Conservation (phyloP, 1,140 invertebrate species). For the Dendrolimus punctatus region DNA sequence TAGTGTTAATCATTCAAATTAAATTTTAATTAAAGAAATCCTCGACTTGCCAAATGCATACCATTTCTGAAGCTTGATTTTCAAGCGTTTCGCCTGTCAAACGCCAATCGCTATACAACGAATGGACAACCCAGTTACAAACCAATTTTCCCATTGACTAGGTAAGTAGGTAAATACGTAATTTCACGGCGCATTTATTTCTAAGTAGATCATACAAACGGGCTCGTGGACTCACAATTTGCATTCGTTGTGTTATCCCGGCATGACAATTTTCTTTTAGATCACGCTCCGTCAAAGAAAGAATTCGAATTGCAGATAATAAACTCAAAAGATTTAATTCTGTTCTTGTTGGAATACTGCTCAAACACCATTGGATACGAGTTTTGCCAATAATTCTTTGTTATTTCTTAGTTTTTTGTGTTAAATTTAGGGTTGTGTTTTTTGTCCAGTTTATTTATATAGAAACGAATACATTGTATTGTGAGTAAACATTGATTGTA, state of each 20-base stretch:
- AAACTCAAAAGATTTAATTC: background rate
- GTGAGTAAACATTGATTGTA: too few species aligned
- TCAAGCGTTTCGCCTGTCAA: conserved; percentile 27
- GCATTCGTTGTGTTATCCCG: conserved; percentile 26
- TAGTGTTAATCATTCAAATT: too few species aligned
- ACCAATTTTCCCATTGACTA: conserved; percentile 58
- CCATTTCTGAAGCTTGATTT: too few species aligned
- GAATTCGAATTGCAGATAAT: background rate
- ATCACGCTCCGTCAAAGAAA: conserved; percentile 5
- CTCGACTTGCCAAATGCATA: too few species aligned
- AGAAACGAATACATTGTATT: too few species aligned
- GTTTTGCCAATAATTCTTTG: too few species aligned
- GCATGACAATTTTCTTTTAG: conserved; percentile 12
- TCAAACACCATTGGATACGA: too few species aligned
- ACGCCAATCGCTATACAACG: conserved; percentile 35
- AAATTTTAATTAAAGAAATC: too few species aligned
- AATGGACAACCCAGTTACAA: conserved; percentile 41
- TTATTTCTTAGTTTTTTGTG: too few species aligned
- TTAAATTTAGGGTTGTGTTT: too few species aligned
- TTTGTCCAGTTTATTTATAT: too few species aligned
- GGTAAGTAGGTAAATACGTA: conserved; percentile 61
- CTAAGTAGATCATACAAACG: conserved; percentile 35
- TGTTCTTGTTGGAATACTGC: too few species aligned
- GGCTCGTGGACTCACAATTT: conserved; percentile 23
- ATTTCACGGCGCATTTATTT: conserved; percentile 59